Conservation (phyloP, 1,140 invertebrate species). For the Brachionus manjavacas region DNA sequence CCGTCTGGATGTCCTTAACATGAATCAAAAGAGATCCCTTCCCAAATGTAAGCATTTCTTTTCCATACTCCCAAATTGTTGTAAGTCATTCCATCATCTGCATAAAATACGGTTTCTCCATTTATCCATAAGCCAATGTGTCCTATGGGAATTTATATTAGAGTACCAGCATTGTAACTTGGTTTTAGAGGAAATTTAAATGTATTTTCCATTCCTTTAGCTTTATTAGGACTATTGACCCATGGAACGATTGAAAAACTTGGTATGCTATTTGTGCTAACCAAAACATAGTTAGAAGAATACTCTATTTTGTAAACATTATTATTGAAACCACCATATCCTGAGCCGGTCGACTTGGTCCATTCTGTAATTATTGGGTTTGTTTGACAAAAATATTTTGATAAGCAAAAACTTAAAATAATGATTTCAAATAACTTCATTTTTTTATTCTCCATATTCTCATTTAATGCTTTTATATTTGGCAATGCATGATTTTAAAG, state of each 20-base stretch:
- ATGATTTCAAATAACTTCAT: too few species aligned
- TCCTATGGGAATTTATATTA: neutral
- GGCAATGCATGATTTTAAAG: too few species aligned
- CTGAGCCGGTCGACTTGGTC: neutral
- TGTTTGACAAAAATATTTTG: neutral
- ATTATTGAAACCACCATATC: neutral
- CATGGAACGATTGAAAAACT: neutral
- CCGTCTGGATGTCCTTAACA: neutral
- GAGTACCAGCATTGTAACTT: neutral
- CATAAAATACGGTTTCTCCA: neutral
- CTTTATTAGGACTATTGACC: neutral
- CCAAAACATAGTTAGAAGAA: neutral
- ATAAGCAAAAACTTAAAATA: too few species aligned
- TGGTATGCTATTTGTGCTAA: constrained; percentile 1
- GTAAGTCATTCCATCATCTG: neutral
- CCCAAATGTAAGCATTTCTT: neutral
- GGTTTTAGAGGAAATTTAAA: neutral
- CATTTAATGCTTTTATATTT: too few species aligned
- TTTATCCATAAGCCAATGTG: constrained; percentile 10
- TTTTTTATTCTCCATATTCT: too few species aligned
- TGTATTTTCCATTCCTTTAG: neutral
- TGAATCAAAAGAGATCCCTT: neutral
- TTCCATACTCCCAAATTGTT: constrained; percentile 22
- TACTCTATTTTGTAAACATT: neutral
- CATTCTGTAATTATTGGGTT: neutral